phyloP scores from a whole-genome alignment of 2,888 invertebrate species.

The Scaptomyza tumidula region DNA sequence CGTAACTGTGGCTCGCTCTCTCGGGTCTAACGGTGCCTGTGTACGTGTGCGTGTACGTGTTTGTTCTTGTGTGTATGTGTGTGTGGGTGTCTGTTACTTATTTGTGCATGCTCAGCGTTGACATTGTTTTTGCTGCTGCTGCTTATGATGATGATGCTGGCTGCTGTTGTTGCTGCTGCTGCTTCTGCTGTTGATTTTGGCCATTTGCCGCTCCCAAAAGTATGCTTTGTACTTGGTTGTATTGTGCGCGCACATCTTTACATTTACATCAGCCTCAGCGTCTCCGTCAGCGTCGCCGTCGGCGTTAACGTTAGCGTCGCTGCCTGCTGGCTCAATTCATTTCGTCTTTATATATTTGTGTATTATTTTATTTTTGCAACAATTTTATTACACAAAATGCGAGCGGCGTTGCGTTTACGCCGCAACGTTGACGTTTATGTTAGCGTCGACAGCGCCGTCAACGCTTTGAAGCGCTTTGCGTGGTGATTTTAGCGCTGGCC shows the following conservation, averaged over 20 bases:
- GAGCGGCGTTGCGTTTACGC: constrained; percentile 40
- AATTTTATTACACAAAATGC: constrained; percentile 77
- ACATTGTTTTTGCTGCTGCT: constrained; percentile 53
- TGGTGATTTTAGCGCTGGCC: constrained; percentile 35
- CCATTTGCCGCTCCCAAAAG: constrained; percentile 79
- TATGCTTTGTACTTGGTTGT: constrained; percentile 75
- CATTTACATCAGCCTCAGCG: constrained; percentile 48
- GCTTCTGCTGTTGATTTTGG: constrained; percentile 72
- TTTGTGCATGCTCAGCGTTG: constrained; percentile 67
- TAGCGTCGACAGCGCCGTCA: constrained; percentile 47
- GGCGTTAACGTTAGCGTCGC: constrained; percentile 26
- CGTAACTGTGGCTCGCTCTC: constrained; percentile 4
- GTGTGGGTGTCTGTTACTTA: constrained; percentile 41
- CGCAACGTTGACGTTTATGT: constrained; percentile 14
- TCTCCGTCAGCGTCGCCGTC: constrained; percentile 13
- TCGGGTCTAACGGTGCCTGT: constrained; percentile 6
- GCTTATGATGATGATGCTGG: constrained; percentile 33
- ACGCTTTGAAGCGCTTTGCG: constrained; percentile 62
- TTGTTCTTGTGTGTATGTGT: constrained; percentile 4
- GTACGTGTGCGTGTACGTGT: not conserved
- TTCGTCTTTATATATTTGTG: constrained; percentile 26
- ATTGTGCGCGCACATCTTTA: constrained; percentile 76
- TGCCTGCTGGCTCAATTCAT: constrained; percentile 48
- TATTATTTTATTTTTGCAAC: constrained; percentile 50
- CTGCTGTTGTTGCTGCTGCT: constrained; percentile 52